A percentile compares a stretch with the other conserved stretches of the same genome.
phyloP scores from a whole-genome alignment of 2,888 invertebrate genomes.

The Trachelus tabidus region DNA sequence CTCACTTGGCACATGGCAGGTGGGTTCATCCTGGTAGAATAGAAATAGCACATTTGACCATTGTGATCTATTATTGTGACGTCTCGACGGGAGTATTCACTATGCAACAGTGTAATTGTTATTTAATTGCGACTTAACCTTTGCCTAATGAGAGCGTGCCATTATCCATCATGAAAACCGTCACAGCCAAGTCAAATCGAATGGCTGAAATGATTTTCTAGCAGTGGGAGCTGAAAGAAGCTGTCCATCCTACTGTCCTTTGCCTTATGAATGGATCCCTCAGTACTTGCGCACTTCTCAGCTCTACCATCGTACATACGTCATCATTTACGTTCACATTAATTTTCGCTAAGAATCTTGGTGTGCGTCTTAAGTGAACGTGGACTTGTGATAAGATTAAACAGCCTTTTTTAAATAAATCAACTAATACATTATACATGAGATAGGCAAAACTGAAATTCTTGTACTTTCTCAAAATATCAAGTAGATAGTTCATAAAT shows the following conservation, averaged over 20 bases:
- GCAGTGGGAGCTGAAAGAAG: conserved; percentile 22
- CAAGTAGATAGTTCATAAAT: neutral
- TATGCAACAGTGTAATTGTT: conserved; percentile 6
- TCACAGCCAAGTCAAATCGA: conserved; percentile 21
- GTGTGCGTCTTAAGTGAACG: neutral
- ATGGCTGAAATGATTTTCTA: conserved; percentile 15
- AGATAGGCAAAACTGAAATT: neutral
- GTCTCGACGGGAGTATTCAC: neutral
- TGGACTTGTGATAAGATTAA: neutral
- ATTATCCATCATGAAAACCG: conserved; percentile 18
- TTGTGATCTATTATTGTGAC: neutral
- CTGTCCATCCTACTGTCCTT: conserved; percentile 29
- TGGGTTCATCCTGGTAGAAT: neutral
- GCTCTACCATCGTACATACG: conserved; percentile 6
- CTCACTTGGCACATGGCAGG: neutral
- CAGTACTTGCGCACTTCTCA: conserved; percentile 13
- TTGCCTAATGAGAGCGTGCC: conserved; percentile 25
- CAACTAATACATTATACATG: neutral
- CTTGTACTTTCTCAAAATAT: neutral
- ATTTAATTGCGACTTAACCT: conserved; percentile 24
- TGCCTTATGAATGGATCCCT: conserved; percentile 27
- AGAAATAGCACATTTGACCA: neutral
- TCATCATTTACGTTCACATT: conserved; percentile 34
- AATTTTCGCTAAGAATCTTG: conserved; percentile 29
- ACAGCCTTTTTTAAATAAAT: neutral